Percentiles rank a stretch among this genome's conserved stretches.
Evolutionary conservation across 2,888 invertebrate species (phyloP).

Genomic region (Scaptodrosophila latifasciaeformis): DNA sequence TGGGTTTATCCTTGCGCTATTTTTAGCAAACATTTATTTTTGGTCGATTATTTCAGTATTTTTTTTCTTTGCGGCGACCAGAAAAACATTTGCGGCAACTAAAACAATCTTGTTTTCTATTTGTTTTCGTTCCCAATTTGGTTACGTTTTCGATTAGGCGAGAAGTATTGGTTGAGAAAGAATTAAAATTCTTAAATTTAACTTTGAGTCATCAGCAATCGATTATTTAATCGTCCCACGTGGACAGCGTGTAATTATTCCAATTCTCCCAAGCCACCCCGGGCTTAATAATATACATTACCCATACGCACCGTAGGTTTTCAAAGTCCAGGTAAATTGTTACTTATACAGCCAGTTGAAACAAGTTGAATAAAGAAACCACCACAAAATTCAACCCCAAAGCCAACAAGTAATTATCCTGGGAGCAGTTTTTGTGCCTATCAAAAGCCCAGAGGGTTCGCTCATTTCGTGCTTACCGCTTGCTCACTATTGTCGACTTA

Average conservation of each 20-base stretch:
- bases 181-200: too few relatives aligned
- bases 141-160: neutral
- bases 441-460: too few relatives aligned
- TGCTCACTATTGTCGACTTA: too few relatives aligned
- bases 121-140: neutral
- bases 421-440: too few relatives aligned
- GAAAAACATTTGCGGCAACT: neutral
- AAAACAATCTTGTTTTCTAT: neutral
- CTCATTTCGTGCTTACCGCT: too few relatives aligned
- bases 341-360: neutral
- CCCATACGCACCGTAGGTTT: conserved; percentile 37
- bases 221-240: too few relatives aligned
- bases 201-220: too few relatives aligned
- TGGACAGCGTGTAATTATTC: neutral
- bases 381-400: too few relatives aligned
- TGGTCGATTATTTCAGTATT: conserved; percentile 34
- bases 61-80: neutral
- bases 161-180: too few relatives aligned
- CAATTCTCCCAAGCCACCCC: neutral
- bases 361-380: too few relatives aligned
- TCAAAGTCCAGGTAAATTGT: neutral
- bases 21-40: conserved; percentile 60
- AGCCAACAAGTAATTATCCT: too few relatives aligned
- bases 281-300: conserved; percentile 35
- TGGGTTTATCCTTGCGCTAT: conserved; percentile 38